These are phyloP conservation scores for Stomorhina lunata DNA, from an alignment of 2,888 invertebrate species.

Conservation along the genomic window DNA sequence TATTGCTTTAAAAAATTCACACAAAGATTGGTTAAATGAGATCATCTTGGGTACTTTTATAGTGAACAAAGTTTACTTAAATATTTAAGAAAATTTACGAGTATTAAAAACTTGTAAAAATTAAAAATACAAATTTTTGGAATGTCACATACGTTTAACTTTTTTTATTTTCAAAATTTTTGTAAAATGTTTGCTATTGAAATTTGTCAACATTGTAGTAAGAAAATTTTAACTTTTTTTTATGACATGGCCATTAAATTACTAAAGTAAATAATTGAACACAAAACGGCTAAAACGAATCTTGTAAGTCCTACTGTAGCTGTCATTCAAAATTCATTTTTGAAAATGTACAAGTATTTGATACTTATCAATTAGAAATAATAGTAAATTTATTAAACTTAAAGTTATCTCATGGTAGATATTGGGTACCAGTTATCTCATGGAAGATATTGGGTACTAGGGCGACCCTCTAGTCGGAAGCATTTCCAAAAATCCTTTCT, in stretches of 20 bases:
- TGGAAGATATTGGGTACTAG: no score
- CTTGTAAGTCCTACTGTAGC: no score
- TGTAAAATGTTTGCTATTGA: slow-evolving; percentile 34
- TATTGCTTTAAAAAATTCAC: slow-evolving; percentile 24
- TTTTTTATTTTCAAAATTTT: slow-evolving; percentile 15
- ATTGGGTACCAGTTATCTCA: no score
- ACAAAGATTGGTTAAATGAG: slow-evolving; percentile 61
- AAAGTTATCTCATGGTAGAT: no score
- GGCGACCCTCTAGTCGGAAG: no score
- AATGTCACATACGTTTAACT: background rate
- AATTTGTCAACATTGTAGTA: slow-evolving; percentile 58
- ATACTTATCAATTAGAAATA: no score
- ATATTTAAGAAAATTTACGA: no score
- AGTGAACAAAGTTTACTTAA: background rate
- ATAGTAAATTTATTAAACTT: no score
- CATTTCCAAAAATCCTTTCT: no score
- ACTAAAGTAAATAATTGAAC: slow-evolving; percentile 25
- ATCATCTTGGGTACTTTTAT: slow-evolving; percentile 48
- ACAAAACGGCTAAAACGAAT: background rate
- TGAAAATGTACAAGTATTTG: no score
- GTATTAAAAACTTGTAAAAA: no score
- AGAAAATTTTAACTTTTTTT: slow-evolving; percentile 21
- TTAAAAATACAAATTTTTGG: slow-evolving; percentile 14
- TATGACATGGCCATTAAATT: slow-evolving; percentile 48
- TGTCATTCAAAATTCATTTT: no score